Base-by-base conservation (phyloP, 2,113 vertebrate genomes). In the Syngnathus floridae region DNA sequence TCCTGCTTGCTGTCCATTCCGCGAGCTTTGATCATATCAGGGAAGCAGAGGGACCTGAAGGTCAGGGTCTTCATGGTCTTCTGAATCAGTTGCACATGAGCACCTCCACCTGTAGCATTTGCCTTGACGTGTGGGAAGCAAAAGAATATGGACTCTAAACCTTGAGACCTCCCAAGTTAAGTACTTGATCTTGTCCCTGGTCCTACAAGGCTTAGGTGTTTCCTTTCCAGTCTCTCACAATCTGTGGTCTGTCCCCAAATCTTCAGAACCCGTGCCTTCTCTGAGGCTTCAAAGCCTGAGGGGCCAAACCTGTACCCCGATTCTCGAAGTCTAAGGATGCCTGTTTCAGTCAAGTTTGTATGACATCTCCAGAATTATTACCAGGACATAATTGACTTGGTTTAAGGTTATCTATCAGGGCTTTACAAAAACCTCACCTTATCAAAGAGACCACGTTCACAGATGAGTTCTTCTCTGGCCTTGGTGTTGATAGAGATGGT, bases 401-500 rank as follows among this genome's bases (percentile, higher is more conserved):
- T 31, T 31, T 55, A 55, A 55, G 52, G 12, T 49, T 10, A 8
- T 46, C 45, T 46, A 46, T 17, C 14, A 19, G 16, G 4, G 35
- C 55, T 37, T 37, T 8, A 10, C 46, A 49, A 49, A 46, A 36
- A 60, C 49, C 73, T 81, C 72, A 96, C 97, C 92, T 99, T 99
- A 80, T 99, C 96, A 69, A 99, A 99, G 82, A 99, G 93, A 62
- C 97, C 97, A 17, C 88, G 93, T 71, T 99, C 92, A 79, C 95
- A 97, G 83, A 99, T 98, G 64, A 99, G 95, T 87, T 98, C 92
- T 62, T 99, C 97, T 26, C 97, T 89, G 62, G 97, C 97, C 85
- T 99, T 99, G 72, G 97, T 98, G 84, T 99, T 99, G 83, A 99
- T 99, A 45, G 97, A 95, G 51, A 99, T 97, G 52, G 97, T 98